A percentile compares a stretch with the other conserved stretches of the same genome.
Conservation (phyloP, 2,797 vertebrate genomes). For the Coluber constrictor region DNA sequence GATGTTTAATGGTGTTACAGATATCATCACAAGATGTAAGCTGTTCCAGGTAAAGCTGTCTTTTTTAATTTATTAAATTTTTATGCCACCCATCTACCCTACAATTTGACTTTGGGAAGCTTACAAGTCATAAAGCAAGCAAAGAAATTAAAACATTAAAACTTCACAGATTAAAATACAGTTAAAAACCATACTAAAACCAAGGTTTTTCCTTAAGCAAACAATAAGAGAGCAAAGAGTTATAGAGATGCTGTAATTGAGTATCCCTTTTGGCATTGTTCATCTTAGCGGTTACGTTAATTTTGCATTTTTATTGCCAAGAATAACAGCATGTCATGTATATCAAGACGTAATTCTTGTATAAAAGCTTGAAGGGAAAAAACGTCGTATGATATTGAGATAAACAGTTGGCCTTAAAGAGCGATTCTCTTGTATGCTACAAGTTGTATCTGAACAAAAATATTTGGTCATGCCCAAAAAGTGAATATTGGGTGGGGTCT, state of each 20-base stretch:
- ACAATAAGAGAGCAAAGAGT: neutral
- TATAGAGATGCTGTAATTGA: neutral
- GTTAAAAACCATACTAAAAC: neutral
- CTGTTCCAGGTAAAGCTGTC: neutral
- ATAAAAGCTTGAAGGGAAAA: neutral
- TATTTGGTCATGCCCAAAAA: neutral
- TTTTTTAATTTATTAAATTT: neutral
- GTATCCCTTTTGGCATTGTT: neutral
- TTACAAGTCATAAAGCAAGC: neutral
- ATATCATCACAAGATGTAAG: neutral
- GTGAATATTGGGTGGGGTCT: neutral
- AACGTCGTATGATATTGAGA: neutral
- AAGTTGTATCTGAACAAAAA: neutral
- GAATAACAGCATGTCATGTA: neutral
- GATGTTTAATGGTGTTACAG: neutral
- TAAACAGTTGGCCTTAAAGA: neutral
- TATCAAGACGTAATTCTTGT: neutral
- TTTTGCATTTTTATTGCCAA: neutral
- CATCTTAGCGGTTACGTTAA: neutral
- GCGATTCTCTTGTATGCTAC: neutral
- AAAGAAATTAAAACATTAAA: neutral
- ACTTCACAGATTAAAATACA: conserved; percentile 5
- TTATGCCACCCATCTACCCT: neutral
- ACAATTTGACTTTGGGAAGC: neutral
- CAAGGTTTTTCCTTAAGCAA: neutral